Percentiles rank a stretch among this genome's conserved stretches.
These are phyloP conservation scores for Ochropleura leucogaster DNA, from an alignment of 2,888 invertebrate genomes.

Conservation along the genomic window DNA sequence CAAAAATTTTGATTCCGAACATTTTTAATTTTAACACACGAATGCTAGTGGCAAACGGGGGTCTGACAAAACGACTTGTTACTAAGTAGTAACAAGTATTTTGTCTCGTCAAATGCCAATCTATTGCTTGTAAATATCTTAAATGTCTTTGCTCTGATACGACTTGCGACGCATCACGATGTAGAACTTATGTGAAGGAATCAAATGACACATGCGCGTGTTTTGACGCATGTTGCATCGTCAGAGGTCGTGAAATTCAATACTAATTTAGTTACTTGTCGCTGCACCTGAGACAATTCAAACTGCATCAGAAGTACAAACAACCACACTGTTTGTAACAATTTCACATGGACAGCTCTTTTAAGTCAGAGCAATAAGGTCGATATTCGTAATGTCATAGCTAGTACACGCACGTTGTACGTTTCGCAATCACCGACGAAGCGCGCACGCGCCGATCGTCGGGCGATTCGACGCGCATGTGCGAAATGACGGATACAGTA, in stretches of 20 bases:
- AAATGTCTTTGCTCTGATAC: not conserved
- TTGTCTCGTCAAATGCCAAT: no score
- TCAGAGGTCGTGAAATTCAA: not conserved
- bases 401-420: not conserved
- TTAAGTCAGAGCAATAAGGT: not conserved
- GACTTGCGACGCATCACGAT: not conserved
- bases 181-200: not conserved
- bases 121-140: no score
- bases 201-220: not conserved
- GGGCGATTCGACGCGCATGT: constrained; percentile 64
- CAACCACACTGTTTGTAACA: not conserved
- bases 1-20: no score
- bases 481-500: constrained; percentile 57
- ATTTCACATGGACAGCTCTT: not conserved
- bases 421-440: constrained; percentile 61
- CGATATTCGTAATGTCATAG: constrained; percentile 3
- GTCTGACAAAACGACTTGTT: no score
- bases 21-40: no score
- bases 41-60: no score
- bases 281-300: constrained; percentile 18
- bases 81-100: no score
- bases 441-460: constrained; percentile 57
- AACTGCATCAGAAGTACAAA: constrained; percentile 7
- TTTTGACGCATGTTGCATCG: not conserved
- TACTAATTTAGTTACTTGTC: constrained; percentile 1